A percentile compares a stretch with the other conserved stretches of the same genome.
Evolutionary conservation across 2,797 vertebrate genomes (phyloP).

Genomic region (Lates japonicus): DNA sequence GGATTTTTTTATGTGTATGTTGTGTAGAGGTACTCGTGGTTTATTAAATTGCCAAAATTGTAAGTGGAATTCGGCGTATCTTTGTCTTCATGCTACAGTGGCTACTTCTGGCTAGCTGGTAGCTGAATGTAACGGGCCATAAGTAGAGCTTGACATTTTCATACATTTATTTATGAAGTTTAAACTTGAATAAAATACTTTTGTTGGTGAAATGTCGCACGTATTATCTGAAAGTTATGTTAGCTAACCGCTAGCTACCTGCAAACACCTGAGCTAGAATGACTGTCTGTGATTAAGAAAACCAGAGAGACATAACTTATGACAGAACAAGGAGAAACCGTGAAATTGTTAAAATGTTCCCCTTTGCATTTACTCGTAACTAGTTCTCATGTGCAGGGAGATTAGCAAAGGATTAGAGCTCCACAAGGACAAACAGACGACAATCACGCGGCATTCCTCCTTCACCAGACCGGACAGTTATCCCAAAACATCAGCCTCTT

Average conservation of each 20-base stretch:
- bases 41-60: neutral
- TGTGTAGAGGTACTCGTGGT: rapidly evolving
- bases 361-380: slow-evolving; percentile 25
- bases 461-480: neutral
- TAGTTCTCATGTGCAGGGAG: slow-evolving; percentile 68
- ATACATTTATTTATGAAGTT: neutral
- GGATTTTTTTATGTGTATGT: rapidly evolving
- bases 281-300: neutral
- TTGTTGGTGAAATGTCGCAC: neutral
- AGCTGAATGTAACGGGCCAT: neutral
- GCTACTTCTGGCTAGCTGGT: neutral
- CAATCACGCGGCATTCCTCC: slow-evolving; percentile 51
- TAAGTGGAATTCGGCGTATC: neutral
- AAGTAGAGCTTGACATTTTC: neutral
- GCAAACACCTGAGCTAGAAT: neutral
- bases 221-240: neutral
- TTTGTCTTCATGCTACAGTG: neutral
- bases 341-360: neutral
- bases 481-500: neutral
- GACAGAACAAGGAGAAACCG: neutral
- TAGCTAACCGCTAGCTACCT: neutral
- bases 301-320: neutral
- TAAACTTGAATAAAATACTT: rapidly evolving
- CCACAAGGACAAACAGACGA: slow-evolving; percentile 74
- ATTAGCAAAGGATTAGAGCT: slow-evolving; percentile 84